These are phyloP conservation scores for Calephelis nemesis DNA, from an alignment of 1,140 invertebrate species.

Conservation along the genomic window DNA sequence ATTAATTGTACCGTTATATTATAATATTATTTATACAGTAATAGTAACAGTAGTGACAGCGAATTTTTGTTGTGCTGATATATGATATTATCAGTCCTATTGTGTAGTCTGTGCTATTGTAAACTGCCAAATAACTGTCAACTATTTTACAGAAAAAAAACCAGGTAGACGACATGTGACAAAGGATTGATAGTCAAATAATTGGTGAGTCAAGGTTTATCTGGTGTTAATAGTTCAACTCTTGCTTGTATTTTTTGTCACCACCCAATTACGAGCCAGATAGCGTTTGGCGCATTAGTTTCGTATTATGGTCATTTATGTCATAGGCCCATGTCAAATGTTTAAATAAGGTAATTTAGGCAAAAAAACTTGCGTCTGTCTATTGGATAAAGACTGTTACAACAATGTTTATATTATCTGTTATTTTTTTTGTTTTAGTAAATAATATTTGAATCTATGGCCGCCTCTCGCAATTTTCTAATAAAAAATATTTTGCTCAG, in stretches of 20 bases:
- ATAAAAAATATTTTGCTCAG: too few species aligned
- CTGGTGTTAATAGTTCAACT: constrained; percentile 4
- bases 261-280: not conserved
- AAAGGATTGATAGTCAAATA: constrained; percentile 3
- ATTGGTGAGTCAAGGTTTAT: not conserved
- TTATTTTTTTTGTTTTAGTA: too few species aligned
- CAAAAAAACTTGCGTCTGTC: not conserved
- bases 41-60: too few species aligned
- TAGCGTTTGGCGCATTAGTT: constrained; percentile 4
- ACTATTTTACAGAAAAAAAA: not conserved
- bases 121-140: too few species aligned
- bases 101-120: too few species aligned
- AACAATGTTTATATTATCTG: too few species aligned
- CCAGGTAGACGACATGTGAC: constrained; percentile 3
- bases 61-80: too few species aligned
- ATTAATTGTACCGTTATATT: too few species aligned
- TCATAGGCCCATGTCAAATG: not conserved
- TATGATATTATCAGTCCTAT: too few species aligned
- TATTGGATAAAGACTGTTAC: not conserved
- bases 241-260: constrained; percentile 3
- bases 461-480: too few species aligned
- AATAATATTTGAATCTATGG: too few species aligned
- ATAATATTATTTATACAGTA: too few species aligned
- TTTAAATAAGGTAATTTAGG: not conserved
- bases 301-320: not conserved